Base-by-base conservation (phyloP, 35 echinoderm and acorn worm genomes). In the Diadema setosum region DNA sequence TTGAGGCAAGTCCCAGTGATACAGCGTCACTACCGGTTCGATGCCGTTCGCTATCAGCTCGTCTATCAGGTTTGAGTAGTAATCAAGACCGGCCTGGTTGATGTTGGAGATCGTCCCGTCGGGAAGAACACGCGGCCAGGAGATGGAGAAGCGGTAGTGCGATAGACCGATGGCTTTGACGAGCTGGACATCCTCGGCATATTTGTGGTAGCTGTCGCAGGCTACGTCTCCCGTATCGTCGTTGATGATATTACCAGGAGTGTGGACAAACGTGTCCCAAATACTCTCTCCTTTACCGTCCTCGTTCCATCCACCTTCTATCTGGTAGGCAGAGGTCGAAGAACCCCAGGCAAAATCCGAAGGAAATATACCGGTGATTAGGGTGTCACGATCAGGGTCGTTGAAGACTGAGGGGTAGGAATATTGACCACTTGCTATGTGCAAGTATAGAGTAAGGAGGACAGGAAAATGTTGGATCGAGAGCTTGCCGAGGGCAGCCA, bases 171-270 rank as follows among this genome's bases (percentile, higher is more conserved):
- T 42, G 18, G 76, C 48, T 20, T 94, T 94, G 44, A 94, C 45
- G 15, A 98, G 17, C 57, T 88, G 50, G 14, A 94, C 89, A 81
- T 98, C 96, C 8, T 85, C 61, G 16, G 24, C n/a, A 45, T 89
- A 94, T n/a, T 98, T 98, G 52, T 98, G 70, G 83, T 98, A 94
- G 76, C 96, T 98, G 67, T 98, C 92, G 58, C 96, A 98, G 15
- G 96, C 96, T 14, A 98, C 96, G 56, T 98, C 86, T n/a, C 96
- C 96, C 33, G 40, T 94, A 74, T 91, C 70, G n/a, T 58, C 42
- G 2, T 84, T 45, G 58, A 76, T 61, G 31, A 88, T 88, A 5
- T 87, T 36, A 21, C 86, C 85, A n/a, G 27, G 48, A 20, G 65
- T 63, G 14, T 84, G 49, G 1, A 41, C 31, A 45, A 94, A 98